A percentile compares a stretch with the other conserved stretches of the same genome.
phyloP scores from a whole-genome alignment of 2,888 invertebrate species.

The Drosophila lutescens region DNA sequence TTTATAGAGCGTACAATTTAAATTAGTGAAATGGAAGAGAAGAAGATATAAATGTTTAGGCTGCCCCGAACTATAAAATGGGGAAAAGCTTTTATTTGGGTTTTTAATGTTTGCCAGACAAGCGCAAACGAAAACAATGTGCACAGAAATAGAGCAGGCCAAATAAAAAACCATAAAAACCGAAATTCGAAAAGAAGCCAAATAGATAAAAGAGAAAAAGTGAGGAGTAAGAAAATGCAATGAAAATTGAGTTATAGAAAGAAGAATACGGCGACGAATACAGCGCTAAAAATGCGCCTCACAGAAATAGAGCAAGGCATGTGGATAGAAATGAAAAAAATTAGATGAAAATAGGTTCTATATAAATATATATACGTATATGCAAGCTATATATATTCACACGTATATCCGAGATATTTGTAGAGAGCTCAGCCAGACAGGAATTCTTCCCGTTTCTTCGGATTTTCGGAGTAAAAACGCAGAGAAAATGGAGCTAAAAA shows the following conservation, averaged over 20 bases:
- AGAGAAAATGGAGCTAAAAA: slow-evolving; percentile 49
- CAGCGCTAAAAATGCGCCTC: slow-evolving; percentile 70
- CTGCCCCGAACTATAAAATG: slow-evolving; percentile 23
- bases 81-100: slow-evolving; percentile 38
- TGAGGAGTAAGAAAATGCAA: slow-evolving; percentile 47
- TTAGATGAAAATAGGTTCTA: slow-evolving; percentile 76
- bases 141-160: slow-evolving; percentile 44
- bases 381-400: slow-evolving; percentile 31
- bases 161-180: slow-evolving; percentile 35
- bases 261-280: slow-evolving; percentile 44
- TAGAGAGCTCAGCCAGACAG: slow-evolving; percentile 62
- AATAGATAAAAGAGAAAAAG: slow-evolving; percentile 38
- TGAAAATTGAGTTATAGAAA: slow-evolving; percentile 71
- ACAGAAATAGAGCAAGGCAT: slow-evolving; percentile 74
- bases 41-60: slow-evolving; percentile 14
- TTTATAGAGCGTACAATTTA: slow-evolving; percentile 69
- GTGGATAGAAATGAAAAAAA: slow-evolving; percentile 70
- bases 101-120: slow-evolving; percentile 42
- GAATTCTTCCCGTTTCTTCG: slow-evolving; percentile 56
- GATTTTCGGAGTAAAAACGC: slow-evolving; percentile 41
- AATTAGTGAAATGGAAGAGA: slow-evolving; percentile 57
- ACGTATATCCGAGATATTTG: slow-evolving; percentile 56
- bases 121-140: slow-evolving; percentile 41
- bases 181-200: slow-evolving; percentile 28
- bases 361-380: slow-evolving; percentile 51